Evolutionary conservation across 2,888 invertebrate species (phyloP), one percentile per base, ranked within the genome.

Genomic region (Mythimna ferrago): DNA sequence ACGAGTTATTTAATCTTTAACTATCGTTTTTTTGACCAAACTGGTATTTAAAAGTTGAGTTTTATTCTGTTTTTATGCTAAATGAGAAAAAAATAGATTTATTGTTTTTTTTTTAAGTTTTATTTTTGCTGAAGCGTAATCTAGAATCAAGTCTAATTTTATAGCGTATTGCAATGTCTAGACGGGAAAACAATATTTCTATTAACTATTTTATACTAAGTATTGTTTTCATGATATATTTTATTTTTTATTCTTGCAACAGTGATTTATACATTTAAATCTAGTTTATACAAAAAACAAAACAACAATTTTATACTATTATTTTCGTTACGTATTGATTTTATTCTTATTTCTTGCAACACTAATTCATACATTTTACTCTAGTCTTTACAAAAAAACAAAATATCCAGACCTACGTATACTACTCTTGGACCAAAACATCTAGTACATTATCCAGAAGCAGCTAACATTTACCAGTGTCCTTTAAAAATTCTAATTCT

Each of bases 401-500:
- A 38, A 38, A 38, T 9, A 38, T 38, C 7, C 1, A 9, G 7
- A 38, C 32, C 32, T 38, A 38, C 6, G 7, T 38, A 38, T 2
- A 44, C 11, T 54, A 21, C 54, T 10, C 54, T 4, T 11, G 10
- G 10, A 54, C 11, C 21, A 21, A 54, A 54, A 54, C 21, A 54
- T 0, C 54, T 54, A 14, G 2, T 14, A 26, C 14, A 6, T 56
- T 57, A 6, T 7, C 7, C 16, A 26, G 6, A 6, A 56, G 2
- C 16, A 2, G 6, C 14, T 16, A 2, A 26, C 1, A 11, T 6
- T 14, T 26, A 56, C 14, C 21, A 56, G 14, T 56, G 32, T 58
- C 21, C 53, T 62, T 63, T 58, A 48, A 73, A 57, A 56, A 57
- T 56, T 54, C 6, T 26, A 51, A 44, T 66, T 56, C 35, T 51